phyloP scores from a whole-genome alignment of 2,888 invertebrate species.

The Siphlonurus alternatus region DNA sequence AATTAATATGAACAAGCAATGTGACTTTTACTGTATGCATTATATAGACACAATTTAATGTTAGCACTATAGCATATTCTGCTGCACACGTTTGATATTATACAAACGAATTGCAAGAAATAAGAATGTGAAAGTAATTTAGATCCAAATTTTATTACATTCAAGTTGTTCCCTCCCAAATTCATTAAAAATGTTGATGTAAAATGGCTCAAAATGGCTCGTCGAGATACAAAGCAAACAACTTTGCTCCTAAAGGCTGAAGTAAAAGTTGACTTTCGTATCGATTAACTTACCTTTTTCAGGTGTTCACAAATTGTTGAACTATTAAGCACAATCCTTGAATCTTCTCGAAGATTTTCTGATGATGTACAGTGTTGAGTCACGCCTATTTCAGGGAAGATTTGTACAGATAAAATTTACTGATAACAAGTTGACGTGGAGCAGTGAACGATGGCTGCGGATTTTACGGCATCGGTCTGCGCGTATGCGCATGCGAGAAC shows the following conservation, averaged over 20 bases:
- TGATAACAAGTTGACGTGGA: neutral
- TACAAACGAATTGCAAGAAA: no score
- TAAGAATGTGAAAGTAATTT: no score
- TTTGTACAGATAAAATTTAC: neutral
- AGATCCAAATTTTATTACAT: no score
- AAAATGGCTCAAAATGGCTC: slow-evolving; percentile 14
- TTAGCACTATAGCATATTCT: no score
- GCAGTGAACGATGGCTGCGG: neutral
- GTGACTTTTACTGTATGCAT: no score
- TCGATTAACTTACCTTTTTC: slow-evolving; percentile 6
- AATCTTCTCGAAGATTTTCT: neutral
- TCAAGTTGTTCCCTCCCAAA: neutral
- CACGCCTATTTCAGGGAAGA: neutral
- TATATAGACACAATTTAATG: no score
- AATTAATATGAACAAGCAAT: no score
- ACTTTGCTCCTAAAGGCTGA: slow-evolving; percentile 5
- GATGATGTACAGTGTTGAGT: neutral
- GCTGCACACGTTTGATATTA: no score
- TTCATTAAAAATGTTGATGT: neutral
- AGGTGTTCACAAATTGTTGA: neutral
- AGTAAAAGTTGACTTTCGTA: neutral
- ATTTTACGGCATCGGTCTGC: neutral
- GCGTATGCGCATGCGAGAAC: neutral
- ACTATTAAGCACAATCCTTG: neutral
- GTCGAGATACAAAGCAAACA: slow-evolving; percentile 5